Evolutionary conservation across 2,797 vertebrate species (phyloP).

Genomic region (Tympanoctomys barrerae): DNA sequence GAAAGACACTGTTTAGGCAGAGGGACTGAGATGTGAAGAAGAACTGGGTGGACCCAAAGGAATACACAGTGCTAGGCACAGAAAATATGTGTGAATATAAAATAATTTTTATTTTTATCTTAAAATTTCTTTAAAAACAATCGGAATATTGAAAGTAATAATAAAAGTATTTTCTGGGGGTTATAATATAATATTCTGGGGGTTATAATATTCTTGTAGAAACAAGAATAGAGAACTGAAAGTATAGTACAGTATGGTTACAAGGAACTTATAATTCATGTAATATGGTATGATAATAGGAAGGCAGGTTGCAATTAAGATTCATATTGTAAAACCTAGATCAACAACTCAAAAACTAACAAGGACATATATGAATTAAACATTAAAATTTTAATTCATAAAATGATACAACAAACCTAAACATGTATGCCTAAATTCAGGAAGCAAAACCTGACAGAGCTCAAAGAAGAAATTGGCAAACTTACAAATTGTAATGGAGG

Average conservation of each 20-base stretch:
- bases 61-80: not conserved
- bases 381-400: slow-evolving; percentile 12
- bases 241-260: not conserved
- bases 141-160: not conserved
- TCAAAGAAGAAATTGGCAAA: slow-evolving; percentile 24
- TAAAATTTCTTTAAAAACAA: slow-evolving; percentile 20
- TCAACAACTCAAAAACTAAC: not conserved
- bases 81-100: not conserved
- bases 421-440: not conserved
- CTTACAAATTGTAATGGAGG: not conserved
- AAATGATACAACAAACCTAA: slow-evolving; percentile 24
- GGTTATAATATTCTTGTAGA: not conserved
- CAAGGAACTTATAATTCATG: not conserved
- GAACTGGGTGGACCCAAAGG: not conserved
- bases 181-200: not conserved
- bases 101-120: not conserved
- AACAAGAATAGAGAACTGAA: not conserved
- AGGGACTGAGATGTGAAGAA: not conserved
- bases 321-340: not conserved
- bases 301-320: not conserved
- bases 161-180: not conserved
- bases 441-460: slow-evolving; percentile 5
- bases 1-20: not conserved
- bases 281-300: not conserved
- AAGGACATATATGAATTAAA: not conserved